phyloP scores from a whole-genome alignment of 2,113 vertebrate species.

The Cepphus grylle region DNA sequence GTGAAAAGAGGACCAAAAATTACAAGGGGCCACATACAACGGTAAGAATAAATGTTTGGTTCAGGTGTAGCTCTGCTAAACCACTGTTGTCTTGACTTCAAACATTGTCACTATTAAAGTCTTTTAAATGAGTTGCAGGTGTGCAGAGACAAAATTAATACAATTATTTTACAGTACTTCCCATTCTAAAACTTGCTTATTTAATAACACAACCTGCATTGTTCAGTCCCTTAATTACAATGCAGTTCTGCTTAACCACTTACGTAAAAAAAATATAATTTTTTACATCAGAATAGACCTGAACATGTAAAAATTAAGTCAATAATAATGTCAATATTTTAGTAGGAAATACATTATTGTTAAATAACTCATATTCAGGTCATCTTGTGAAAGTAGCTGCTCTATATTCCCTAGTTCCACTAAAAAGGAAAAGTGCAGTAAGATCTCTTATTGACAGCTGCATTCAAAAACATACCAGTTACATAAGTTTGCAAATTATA shows the following conservation, averaged over 20 bases:
- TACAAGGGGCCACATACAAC: not conserved
- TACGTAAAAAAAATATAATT: not conserved
- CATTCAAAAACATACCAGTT: constrained; percentile 61
- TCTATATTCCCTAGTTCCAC: not conserved
- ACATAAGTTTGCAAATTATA: constrained; percentile 63
- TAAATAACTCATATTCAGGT: not conserved
- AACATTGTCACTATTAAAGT: not conserved
- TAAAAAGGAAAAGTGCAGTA: constrained; percentile 17
- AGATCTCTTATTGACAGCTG: constrained; percentile 61
- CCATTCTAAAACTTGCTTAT: not conserved
- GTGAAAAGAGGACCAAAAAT: not conserved
- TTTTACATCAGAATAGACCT: not conserved
- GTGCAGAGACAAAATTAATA: not conserved
- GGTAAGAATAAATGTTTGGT: not conserved
- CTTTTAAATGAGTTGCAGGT: not conserved
- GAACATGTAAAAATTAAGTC: not conserved
- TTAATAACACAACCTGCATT: constrained; percentile 20
- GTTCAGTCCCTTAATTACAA: constrained; percentile 18
- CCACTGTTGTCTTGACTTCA: not conserved
- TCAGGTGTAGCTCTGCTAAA: not conserved
- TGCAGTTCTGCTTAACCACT: not conserved
- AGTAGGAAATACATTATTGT: not conserved
- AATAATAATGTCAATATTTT: not conserved
- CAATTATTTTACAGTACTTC: not conserved
- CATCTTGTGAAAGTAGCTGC: constrained; percentile 2